phyloP scores from a whole-genome alignment of 2,797 vertebrate species.

The Danio choprae region DNA sequence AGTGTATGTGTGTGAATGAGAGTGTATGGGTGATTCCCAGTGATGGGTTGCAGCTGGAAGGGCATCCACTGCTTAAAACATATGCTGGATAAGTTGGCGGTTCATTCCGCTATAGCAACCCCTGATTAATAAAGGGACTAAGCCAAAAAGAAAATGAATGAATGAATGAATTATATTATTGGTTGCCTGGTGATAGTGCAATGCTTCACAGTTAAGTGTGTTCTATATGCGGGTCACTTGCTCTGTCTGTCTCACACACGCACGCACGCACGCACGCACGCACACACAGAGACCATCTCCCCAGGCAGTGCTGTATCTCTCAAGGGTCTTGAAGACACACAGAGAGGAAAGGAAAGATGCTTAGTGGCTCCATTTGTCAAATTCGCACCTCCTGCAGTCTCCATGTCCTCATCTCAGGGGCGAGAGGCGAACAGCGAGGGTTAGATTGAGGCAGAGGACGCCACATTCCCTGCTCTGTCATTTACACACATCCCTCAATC shows the following conservation, averaged over 20 bases:
- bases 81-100: no score
- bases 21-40: no score
- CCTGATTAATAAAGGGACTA: no score
- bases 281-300: conserved; percentile 1
- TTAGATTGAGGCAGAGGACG: conserved; percentile 20
- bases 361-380: conserved; percentile 51
- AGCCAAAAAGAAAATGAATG: no score
- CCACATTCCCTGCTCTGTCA: conserved; percentile 9
- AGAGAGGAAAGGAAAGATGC: conserved; percentile 18
- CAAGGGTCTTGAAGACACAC: conserved; percentile 14
- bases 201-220: neutral
- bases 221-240: neutral
- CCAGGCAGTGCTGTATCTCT: conserved; percentile 34
- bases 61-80: no score
- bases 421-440: neutral
- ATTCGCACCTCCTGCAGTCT: conserved; percentile 24
- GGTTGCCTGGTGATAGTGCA: neutral
- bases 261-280: neutral
- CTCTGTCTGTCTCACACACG: no score
- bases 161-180: no score
- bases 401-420: conserved; percentile 13
- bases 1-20: no score
- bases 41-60: no score
- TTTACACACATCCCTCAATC: conserved; percentile 38
- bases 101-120: no score